Evolutionary conservation across 2,888 invertebrate genomes (phyloP), one percentile per base, ranked within the genome.

Genomic region (Lasioglossum zephyrum): DNA sequence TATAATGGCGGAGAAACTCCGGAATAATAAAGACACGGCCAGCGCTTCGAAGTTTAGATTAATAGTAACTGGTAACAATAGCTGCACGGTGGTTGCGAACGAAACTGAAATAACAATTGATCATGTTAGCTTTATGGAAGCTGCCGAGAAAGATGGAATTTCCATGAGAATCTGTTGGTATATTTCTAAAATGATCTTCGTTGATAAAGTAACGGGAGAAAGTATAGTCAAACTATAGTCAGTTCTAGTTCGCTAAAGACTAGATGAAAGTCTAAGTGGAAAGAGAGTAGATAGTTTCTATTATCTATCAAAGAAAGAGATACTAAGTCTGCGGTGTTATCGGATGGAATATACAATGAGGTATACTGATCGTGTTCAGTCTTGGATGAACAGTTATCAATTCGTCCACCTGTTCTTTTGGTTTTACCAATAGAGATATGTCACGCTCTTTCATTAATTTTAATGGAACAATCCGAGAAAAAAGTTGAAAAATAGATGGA

Each of bases 261-360:
- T 85, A 86, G 63, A 72, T 79, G 86, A 66, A 44, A 63, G 77
- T 63, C 77, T 81, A 86, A 80, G 49, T 49, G 77, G 74, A 57
- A 57, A 79, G 80, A 73, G 60, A 70, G 76, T 72, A 82, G 80
- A 85, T 73, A 77, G 79, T 77, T 47, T 83, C 86, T 85, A 85
- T 77, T 77, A 31, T 49, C 85, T 86, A 86, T 85, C 53, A 79
- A 66, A 76, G 77, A 26, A 73, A 31, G 66, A 85, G 85, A 53
- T 22, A 76, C 85, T 85, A 85, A 79, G 16, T 85, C 44, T 78
- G 74, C 49, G 75, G 75, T 76, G 70, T 78, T 44, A 57, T 36
- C 47, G 76, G 9, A 85, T 85, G 86, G 36, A 47, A 85, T 79
- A 47, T 85, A 85, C 85, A 85, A 85, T 85, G 85, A 85, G 53